These are phyloP conservation scores for Carlito syrichta DNA, from an alignment of 2,113 vertebrate genomes.

Conservation along the genomic window DNA sequence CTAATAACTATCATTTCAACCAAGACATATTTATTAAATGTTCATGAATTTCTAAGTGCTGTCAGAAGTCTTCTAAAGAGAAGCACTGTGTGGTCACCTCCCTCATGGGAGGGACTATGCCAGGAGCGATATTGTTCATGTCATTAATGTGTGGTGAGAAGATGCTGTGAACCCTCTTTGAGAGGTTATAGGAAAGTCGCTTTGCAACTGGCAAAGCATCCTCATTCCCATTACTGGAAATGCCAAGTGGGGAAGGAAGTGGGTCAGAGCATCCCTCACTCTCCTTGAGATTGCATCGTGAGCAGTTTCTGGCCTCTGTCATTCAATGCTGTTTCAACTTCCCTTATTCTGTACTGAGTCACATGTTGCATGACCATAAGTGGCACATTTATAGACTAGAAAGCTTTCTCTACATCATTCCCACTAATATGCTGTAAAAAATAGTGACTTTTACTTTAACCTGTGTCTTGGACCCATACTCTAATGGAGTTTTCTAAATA, in stretches of 20 bases:
- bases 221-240: conserved; percentile 15
- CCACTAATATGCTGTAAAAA: conserved; percentile 20
- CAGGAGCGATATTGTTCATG: background rate
- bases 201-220: background rate
- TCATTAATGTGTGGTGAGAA: conserved; percentile 8
- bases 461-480: background rate
- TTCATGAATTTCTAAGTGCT: conserved; percentile 18
- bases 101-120: background rate
- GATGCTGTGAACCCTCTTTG: background rate
- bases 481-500: background rate
- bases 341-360: background rate
- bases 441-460: background rate
- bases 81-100: background rate
- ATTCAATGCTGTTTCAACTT: background rate
- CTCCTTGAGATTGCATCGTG: background rate
- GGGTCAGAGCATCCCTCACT: background rate
- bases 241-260: background rate
- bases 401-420: background rate
- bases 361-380: background rate
- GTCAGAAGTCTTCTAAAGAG: conserved; percentile 6
- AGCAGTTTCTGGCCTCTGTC: background rate
- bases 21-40: conserved; percentile 10
- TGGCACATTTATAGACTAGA: background rate
- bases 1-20: conserved; percentile 21
- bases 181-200: background rate